These are phyloP conservation scores for Idaea straminata DNA, from an alignment of 2,888 invertebrate genomes.

Conservation along the genomic window DNA sequence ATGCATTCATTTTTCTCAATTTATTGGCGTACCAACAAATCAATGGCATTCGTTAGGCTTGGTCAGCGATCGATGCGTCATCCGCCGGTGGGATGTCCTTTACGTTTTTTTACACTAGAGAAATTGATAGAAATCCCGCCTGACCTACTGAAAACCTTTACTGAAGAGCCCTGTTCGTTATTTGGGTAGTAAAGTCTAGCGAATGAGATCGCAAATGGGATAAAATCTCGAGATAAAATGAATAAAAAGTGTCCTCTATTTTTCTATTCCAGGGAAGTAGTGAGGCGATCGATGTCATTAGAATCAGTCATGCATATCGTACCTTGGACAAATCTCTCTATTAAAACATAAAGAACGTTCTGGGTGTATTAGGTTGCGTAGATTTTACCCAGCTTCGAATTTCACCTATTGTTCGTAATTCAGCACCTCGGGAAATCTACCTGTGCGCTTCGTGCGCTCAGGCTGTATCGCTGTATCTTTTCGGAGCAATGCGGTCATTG, in stretches of 20 bases:
- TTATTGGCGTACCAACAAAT: conserved; percentile 55
- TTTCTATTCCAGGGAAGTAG: conserved; percentile 46
- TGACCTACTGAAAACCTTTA: conserved; percentile 16
- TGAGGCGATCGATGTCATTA: conserved; percentile 69
- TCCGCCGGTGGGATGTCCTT: conserved; percentile 81
- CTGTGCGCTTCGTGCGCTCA: conserved; percentile 41
- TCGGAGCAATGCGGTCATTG: conserved; percentile 49
- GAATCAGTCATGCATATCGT: conserved; percentile 68
- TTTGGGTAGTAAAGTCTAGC: conserved; percentile 25
- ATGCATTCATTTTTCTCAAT: conserved; percentile 47
- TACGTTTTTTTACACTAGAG: conserved; percentile 55
- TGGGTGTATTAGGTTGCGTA: conserved; percentile 43
- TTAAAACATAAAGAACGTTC: conserved; percentile 49
- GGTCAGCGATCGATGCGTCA: conserved; percentile 83
- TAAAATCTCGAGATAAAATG: conserved; percentile 29
- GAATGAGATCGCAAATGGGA: conserved; percentile 20
- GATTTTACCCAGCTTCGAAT: conserved; percentile 48
- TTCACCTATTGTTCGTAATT: conserved; percentile 71
- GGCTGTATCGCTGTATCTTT: conserved; percentile 48
- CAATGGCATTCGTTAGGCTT: conserved; percentile 79
- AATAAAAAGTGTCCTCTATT: conserved; percentile 42
- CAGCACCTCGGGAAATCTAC: conserved; percentile 45
- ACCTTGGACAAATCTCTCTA: conserved; percentile 46
- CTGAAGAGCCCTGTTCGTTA: conserved; percentile 23
- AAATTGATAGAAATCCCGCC: conserved; percentile 21